These are phyloP conservation scores for Sylvia borin DNA, from an alignment of 2,797 vertebrate species.

Conservation along the genomic window DNA sequence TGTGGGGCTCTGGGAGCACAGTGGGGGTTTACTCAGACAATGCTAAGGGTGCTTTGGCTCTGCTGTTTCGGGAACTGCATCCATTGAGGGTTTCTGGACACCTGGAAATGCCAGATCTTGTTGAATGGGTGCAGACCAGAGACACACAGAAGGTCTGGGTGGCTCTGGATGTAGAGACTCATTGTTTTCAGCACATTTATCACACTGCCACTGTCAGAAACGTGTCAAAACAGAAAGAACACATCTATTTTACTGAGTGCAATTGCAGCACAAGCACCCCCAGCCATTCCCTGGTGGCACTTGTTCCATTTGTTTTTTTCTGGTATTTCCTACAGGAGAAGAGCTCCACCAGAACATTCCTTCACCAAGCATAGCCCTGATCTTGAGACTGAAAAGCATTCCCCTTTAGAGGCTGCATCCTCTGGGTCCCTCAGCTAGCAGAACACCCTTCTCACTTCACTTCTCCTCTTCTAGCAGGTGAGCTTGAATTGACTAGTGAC, in stretches of 20 bases:
- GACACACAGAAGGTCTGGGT: not conserved
- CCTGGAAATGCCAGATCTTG: not conserved
- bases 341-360: not conserved
- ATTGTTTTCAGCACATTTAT: not conserved
- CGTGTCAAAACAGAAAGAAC: not conserved
- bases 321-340: not conserved
- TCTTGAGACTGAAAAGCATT: not conserved
- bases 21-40: not conserved
- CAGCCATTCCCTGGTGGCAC: not conserved
- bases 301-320: not conserved
- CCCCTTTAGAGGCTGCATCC: not conserved
- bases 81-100: not conserved
- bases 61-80: not conserved
- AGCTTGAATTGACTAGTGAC: not conserved
- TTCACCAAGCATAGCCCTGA: not conserved
- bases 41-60: not conserved
- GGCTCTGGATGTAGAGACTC: fast-evolving
- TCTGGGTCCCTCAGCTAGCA: not conserved
- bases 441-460: not conserved
- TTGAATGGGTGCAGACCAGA: not conserved
- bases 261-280: not conserved
- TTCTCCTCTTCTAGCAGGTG: not conserved
- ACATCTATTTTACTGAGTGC: not conserved
- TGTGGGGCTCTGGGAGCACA: fast-evolving
- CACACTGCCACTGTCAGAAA: not conserved